Conservation (phyloP, 2,888 invertebrate genomes). For the Caenorhabditis becei region DNA sequence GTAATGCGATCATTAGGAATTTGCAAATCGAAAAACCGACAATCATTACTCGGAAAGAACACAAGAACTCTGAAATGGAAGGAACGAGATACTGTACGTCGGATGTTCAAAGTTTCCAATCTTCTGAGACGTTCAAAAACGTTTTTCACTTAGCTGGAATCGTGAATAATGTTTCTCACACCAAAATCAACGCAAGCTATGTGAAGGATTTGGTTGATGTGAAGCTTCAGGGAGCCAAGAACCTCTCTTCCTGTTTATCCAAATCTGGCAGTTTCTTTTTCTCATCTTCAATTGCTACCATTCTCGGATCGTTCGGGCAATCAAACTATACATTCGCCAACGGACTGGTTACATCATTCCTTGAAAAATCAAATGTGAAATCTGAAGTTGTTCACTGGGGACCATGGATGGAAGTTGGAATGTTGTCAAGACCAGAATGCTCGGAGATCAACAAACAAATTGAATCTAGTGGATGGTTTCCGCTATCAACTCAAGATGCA, state of each 20-base stretch:
- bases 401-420: slow-evolving; percentile 76
- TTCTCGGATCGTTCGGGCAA: slow-evolving; percentile 78
- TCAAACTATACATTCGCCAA: slow-evolving; percentile 77
- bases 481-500: slow-evolving; percentile 61
- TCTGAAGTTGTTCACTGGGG: slow-evolving; percentile 69
- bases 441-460: slow-evolving; percentile 68
- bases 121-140: background rate
- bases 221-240: slow-evolving; percentile 72
- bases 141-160: slow-evolving; percentile 77
- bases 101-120: slow-evolving; percentile 2
- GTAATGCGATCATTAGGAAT: slow-evolving; percentile 53
- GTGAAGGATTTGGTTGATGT: slow-evolving; percentile 63
- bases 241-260: slow-evolving; percentile 44
- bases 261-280: slow-evolving; percentile 35
- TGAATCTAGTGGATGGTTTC: slow-evolving; percentile 70
- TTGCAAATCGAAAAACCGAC: slow-evolving; percentile 40
- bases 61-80: background rate
- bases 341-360: slow-evolving; percentile 68
- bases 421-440: slow-evolving; percentile 68
- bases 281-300: slow-evolving; percentile 74
- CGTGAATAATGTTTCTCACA: slow-evolving; percentile 65
- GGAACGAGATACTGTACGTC: background rate
- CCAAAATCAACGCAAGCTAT: slow-evolving; percentile 43
- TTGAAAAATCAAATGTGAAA: slow-evolving; percentile 46
- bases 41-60: slow-evolving; percentile 40